Base-by-base conservation (phyloP, 1,140 invertebrate genomes). In the Globodera ellingtonae region DNA sequence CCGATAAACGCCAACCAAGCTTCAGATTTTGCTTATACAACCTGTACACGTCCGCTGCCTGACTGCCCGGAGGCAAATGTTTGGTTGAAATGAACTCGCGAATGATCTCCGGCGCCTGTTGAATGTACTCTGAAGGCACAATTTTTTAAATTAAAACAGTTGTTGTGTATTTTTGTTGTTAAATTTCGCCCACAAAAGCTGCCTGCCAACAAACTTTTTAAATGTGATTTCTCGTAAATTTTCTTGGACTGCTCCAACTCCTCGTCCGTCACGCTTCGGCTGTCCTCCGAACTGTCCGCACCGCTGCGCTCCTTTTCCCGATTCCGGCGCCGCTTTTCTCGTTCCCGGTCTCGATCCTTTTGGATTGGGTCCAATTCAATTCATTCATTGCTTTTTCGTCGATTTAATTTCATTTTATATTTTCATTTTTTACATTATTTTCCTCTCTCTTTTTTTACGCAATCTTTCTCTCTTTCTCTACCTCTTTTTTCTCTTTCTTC, bases 101-200 rank as follows among this genome's bases (percentile, higher is more conserved):
- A 44, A 88, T 88, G 67, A 89, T 84, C 81, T 89, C 88, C n/a
- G 87, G 88, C 50, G 86, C 86, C 79, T 87, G 86, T 82, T 88
- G 87, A 59, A 88, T 81, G 70, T 86, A 79, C 70, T 85, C 84
- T 84, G 48, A 66, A 85, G 44, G 62, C 81, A 80, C 69, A 8
- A 80, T 48, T 81, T 81, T 24, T 48, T 52, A 10, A 59, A 79
- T 80, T 15, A 5, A 35, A 46, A 35, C 35, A 35, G 3, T 35
- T 35, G 35, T 0, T 35, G 35, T 35, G 35, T 3, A 35, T 0
- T 35, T 35, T 35, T 62, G 62, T 7, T 62, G 21, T 67, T 59
- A 67, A 18, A 66, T 7, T 24, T 24, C 52, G 66, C 21, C 66
- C 35, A 78, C 47, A 81, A 44, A 71, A 50, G 46, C 24, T 46